Conservation (phyloP, 2,888 invertebrate genomes). For the Brenthis daphne region DNA sequence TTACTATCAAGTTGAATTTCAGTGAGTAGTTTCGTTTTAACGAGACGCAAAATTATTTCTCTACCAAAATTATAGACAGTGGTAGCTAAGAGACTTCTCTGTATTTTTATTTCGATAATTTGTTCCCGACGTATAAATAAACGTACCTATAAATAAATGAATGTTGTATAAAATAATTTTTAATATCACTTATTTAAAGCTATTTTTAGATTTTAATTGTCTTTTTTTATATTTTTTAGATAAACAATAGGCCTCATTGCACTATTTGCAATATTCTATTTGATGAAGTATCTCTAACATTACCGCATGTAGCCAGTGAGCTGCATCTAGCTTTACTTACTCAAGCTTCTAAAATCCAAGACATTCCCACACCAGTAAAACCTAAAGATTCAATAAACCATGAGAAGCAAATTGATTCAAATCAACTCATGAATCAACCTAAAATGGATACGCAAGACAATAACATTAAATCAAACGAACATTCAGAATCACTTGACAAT, state of each 20-base stretch:
- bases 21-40: no score
- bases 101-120: no score
- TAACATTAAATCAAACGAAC: conserved; percentile 2
- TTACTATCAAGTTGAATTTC: no score
- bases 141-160: no score
- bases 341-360: background rate
- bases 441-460: background rate
- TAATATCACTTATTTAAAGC: no score
- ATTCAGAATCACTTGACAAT: background rate
- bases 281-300: background rate
- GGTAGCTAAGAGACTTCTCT: no score
- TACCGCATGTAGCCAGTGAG: background rate
- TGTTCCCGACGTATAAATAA: no score
- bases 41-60: background rate
- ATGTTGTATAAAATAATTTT: no score
- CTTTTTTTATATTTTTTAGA: conserved; percentile 9
- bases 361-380: background rate
- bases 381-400: background rate
- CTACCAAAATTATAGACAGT: background rate
- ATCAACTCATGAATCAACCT: background rate
- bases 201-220: background rate
- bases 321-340: conserved; percentile 22
- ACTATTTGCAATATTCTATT: conserved; percentile 29
- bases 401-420: background rate
- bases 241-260: conserved; percentile 27